A percentile compares a stretch with the other conserved stretches of the same genome.
Evolutionary conservation across 1,140 invertebrate genomes (phyloP).

Genomic region (Camponotus floridanus): DNA sequence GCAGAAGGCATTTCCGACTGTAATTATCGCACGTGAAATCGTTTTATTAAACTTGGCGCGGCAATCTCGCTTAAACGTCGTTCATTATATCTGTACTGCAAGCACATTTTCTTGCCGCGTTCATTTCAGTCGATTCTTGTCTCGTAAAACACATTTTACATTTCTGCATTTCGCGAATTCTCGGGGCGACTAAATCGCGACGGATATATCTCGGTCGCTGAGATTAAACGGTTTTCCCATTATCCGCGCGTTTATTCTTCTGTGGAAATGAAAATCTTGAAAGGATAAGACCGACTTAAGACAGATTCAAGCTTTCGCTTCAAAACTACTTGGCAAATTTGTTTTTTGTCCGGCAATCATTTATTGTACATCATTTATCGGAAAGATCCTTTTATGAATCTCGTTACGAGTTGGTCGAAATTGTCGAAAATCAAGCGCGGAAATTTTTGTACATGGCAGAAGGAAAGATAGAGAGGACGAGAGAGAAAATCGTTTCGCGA

Average conservation of each 20-base stretch:
- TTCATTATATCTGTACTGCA: background rate
- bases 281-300: background rate
- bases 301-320: background rate
- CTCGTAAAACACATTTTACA: slow-evolving; percentile 23
- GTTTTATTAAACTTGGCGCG: background rate
- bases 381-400: background rate
- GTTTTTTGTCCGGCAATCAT: background rate
- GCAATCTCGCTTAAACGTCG: slow-evolving; percentile 17
- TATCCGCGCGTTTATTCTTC: slow-evolving; percentile 35
- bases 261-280: slow-evolving; percentile 12
- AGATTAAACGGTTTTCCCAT: slow-evolving; percentile 15
- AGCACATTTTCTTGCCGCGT: background rate
- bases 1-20: background rate
- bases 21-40: background rate
- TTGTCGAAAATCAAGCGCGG: slow-evolving; percentile 64
- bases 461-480: background rate
- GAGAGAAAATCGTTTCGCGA: slow-evolving; percentile 18
- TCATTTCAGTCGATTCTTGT: slow-evolving; percentile 17
- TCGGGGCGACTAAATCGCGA: slow-evolving; percentile 27
- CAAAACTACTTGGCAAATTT: slow-evolving; percentile 15
- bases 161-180: background rate
- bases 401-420: slow-evolving; percentile 22
- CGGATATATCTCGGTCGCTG: slow-evolving; percentile 14
- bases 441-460: background rate
- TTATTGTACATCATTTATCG: background rate